These are phyloP conservation scores for Julus scandinavius DNA, from an alignment of 2,888 invertebrate genomes.

Conservation along the genomic window DNA sequence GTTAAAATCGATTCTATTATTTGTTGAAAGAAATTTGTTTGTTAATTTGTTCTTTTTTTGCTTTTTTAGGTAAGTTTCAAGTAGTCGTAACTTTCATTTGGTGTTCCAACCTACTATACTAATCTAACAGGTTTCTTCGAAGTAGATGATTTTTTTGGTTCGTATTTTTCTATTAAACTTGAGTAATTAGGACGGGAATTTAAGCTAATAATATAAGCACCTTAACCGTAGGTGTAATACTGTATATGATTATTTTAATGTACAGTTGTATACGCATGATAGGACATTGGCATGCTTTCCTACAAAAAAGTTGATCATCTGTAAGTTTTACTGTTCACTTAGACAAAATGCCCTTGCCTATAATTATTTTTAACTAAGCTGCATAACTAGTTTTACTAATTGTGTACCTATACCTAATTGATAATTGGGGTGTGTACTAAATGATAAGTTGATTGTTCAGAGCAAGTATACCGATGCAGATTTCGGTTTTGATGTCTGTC, in stretches of 20 bases:
- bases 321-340: too few species aligned
- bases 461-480: neutral
- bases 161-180: neutral
- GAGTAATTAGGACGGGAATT: too few species aligned
- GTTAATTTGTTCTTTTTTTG: neutral
- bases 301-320: too few species aligned
- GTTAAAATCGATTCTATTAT: too few species aligned
- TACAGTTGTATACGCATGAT: too few species aligned
- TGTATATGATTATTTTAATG: too few species aligned
- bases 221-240: too few species aligned
- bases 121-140: neutral
- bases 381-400: slow-evolving; percentile 4
- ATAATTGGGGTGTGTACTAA: neutral
- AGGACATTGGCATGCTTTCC: too few species aligned
- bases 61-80: neutral
- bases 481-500: neutral
- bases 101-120: neutral
- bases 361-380: neutral
- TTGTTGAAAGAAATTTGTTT: too few species aligned
- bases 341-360: neutral
- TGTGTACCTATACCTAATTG: neutral
- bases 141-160: neutral
- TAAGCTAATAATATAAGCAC: too few species aligned
- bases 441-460: neutral
- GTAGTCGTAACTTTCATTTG: neutral